Percentiles rank a stretch among this genome's conserved stretches.
Conservation (phyloP, 30 jellyfish, hydroid and myxozoan genomes). For the Mastigias papua region DNA sequence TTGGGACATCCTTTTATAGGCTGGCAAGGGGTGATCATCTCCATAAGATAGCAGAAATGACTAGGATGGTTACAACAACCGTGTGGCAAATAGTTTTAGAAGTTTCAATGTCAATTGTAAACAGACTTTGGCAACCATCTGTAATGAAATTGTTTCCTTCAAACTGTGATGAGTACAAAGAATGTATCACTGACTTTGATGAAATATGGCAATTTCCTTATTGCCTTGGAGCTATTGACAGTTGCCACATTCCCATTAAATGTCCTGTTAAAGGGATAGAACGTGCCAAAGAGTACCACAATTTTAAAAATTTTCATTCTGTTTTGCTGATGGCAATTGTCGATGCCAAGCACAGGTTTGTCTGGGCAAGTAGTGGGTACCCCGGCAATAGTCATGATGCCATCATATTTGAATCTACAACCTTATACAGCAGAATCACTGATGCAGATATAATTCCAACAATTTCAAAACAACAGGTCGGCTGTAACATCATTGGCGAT, state of each 20-base stretch:
- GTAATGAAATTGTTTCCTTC: too few relatives aligned
- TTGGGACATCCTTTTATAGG: too few relatives aligned
- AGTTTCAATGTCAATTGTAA: too few relatives aligned
- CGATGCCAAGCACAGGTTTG: constrained; percentile 11
- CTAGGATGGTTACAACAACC: too few relatives aligned
- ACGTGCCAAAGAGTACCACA: constrained; percentile 25
- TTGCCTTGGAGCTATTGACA: constrained; percentile 9
- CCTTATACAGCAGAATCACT: not conserved
- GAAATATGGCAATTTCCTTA: constrained; percentile 37
- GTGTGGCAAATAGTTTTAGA: too few relatives aligned
- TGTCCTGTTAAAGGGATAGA: constrained; percentile 34
- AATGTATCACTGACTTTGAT: not conserved
- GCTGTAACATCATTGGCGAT: constrained; percentile 21
- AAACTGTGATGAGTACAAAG: not conserved
- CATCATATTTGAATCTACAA: not conserved
- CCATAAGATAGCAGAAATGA: too few relatives aligned
- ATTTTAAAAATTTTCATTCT: not conserved
- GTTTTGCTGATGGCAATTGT: constrained; percentile 11
- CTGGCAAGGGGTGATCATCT: too few relatives aligned
- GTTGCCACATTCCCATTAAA: not conserved
- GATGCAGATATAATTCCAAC: not conserved
- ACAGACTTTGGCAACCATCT: too few relatives aligned
- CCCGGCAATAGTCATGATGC: constrained; percentile 24
- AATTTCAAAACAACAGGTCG: too few relatives aligned
- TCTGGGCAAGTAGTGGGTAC: constrained; percentile 16